A percentile compares a stretch with the other conserved stretches of the same genome.
phyloP scores from a whole-genome alignment of 2,797 vertebrate species.

The Cuniculus paca region DNA sequence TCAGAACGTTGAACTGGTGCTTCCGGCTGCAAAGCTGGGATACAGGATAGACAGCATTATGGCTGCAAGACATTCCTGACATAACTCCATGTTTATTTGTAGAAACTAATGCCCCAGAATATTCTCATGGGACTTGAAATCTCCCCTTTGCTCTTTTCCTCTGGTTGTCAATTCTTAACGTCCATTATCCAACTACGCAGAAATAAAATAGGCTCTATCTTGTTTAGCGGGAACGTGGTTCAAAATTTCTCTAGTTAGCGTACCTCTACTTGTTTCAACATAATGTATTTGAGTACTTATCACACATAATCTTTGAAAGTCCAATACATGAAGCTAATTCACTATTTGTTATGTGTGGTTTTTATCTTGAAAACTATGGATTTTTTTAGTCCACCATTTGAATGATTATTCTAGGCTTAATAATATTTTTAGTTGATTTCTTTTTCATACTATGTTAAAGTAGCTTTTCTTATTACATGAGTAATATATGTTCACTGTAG shows the following conservation, averaged over 20 bases:
- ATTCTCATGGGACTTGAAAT: conserved; percentile 71
- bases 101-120: conserved; percentile 79
- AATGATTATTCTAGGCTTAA: conserved; percentile 6
- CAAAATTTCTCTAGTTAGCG: neutral
- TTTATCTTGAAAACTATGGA: neutral
- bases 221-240: neutral
- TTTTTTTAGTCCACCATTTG: neutral
- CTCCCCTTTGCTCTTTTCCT: conserved; percentile 13
- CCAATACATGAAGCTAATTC: neutral
- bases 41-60: conserved; percentile 73
- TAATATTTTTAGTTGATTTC: conserved; percentile 27
- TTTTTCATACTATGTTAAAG: conserved; percentile 32
- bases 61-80: conserved; percentile 79
- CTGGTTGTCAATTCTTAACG: conserved; percentile 41
- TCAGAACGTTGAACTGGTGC: conserved; percentile 66
- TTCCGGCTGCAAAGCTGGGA: conserved; percentile 35
- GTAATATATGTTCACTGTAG: conserved; percentile 11
- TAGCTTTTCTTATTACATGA: neutral
- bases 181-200: conserved; percentile 47
- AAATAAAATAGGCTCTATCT: conserved; percentile 20
- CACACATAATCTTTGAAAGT: neutral
- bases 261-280: neutral
- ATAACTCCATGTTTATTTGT: conserved; percentile 84
- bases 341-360: neutral
- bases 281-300: neutral